Evolutionary conservation across 2,888 invertebrate species (phyloP).

Genomic region (Morpho helenor): DNA sequence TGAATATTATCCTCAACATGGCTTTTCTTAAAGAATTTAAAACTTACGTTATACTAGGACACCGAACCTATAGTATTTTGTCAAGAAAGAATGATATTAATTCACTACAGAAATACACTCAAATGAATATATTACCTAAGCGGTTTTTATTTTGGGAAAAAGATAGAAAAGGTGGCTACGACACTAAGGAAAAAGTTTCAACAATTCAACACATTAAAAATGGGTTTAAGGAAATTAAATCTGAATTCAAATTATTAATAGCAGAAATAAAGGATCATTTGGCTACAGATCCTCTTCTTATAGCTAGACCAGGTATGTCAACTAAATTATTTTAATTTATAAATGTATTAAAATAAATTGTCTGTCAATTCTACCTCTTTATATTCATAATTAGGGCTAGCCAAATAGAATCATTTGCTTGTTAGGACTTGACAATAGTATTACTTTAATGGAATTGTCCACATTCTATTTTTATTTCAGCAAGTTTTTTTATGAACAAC

Average conservation of each 20-base stretch:
- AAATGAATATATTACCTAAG: conserved; percentile 36
- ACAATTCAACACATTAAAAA: conserved; percentile 78
- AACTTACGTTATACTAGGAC: not conserved
- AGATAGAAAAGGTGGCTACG: conserved; percentile 81
- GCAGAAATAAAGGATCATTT: conserved; percentile 83
- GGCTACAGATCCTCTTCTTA: conserved; percentile 80
- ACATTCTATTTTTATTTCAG: too few relatives aligned
- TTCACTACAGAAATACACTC: conserved; percentile 29
- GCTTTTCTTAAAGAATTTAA: conserved; percentile 4
- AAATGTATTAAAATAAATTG: not conserved
- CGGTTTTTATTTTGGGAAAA: conserved; percentile 76
- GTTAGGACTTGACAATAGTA: too few relatives aligned
- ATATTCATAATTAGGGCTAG: too few relatives aligned
- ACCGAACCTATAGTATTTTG: conserved; percentile 34
- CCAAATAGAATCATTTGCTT: too few relatives aligned
- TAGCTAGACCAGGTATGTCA: conserved; percentile 70
- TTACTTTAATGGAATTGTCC: too few relatives aligned
- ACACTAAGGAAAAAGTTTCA: conserved; percentile 50
- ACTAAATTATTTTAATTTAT: not conserved
- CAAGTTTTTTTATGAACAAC: too few relatives aligned
- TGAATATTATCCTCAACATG: conserved; percentile 1
- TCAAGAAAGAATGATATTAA: conserved; percentile 36
- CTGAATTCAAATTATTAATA: conserved; percentile 82
- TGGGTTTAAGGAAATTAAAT: conserved; percentile 82
- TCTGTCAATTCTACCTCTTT: too few relatives aligned